Evolutionary conservation across 1,140 invertebrate genomes (phyloP), one percentile per base, ranked within the genome.

Genomic region (Nasonia giraulti): DNA sequence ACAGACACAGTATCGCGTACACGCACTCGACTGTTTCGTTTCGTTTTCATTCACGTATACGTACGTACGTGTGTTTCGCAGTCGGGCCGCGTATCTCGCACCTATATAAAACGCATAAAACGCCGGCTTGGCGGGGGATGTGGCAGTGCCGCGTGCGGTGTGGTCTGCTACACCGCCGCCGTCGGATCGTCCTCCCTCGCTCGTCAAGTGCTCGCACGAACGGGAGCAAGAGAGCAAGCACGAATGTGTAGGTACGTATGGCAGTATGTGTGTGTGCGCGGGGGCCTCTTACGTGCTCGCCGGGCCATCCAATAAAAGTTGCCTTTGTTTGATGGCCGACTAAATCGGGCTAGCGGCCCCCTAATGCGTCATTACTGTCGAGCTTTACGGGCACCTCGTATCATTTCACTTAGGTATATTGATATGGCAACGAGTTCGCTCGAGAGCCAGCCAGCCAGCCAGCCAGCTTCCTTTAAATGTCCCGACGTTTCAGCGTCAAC

Each of bases 391-490:
- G 89, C 87, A 89, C 88, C 92, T 93, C 92, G 92, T 93, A 93
- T 93, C 92, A 93, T 93, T 93, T 93, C 92, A 93, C 92, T 93
- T 93, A 93, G 92, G 92, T 93, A 93, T 93, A 93, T 93, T 93
- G 92, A 93, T 93, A 93, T 93, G 92, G 92, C 92, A 92, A 93
- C 92, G 92, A 93, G 92, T 90, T 93, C 91, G 90, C 89, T 66
- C 76, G 73, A 27, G 37, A 37, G 37, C n/a, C n/a, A 17, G 55
- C n/a, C n/a, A 40, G 73, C n/a, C n/a, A 40, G 73, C 27, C 37
- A 75, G 33, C 27, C 27, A 47, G 76, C 83, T 84, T 81, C 84
- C 79, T 85, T 81, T 81, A 80, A 85, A 81, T 85, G 84, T 31
- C 55, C 78, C 71, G 79, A 81, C 47, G 23, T 62, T 75, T 33